Conservation (phyloP, 2,113 vertebrate species). For the Astur gentilis region DNA sequence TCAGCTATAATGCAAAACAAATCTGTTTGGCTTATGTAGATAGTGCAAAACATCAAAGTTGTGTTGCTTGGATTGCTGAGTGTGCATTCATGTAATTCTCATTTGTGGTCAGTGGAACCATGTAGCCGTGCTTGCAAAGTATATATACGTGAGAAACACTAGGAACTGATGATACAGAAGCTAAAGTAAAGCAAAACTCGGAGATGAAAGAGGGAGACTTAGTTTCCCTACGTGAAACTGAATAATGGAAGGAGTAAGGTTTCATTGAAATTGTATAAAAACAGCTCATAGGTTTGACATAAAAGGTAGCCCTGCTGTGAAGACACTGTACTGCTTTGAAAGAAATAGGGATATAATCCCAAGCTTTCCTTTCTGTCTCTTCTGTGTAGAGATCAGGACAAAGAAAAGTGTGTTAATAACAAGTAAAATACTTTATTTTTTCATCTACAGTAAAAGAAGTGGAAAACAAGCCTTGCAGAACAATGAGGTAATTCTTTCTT, state of each 20-base stretch:
- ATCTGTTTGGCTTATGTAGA: not conserved
- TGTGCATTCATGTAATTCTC: not conserved
- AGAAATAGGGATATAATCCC: not conserved
- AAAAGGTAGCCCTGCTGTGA: not conserved
- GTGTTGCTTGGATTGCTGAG: not conserved
- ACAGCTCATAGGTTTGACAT: not conserved
- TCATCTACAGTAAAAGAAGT: constrained; percentile 80
- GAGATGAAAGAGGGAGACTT: not conserved
- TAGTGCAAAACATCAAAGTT: not conserved
- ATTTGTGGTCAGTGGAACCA: not conserved
- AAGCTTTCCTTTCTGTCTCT: not conserved
- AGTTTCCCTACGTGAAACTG: not conserved
- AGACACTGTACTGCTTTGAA: not conserved
- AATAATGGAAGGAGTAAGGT: not conserved
- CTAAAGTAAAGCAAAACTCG: not conserved
- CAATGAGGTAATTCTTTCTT: constrained; percentile 80
- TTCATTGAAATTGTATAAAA: not conserved
- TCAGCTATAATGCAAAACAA: not conserved
- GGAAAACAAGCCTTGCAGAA: constrained; percentile 72
- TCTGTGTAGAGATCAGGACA: not conserved
- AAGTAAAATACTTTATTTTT: constrained; percentile 36
- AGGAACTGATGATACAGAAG: not conserved
- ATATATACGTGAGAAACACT: not conserved
- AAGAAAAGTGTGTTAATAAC: not conserved
- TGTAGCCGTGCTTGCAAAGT: not conserved